Base-by-base conservation (phyloP, 2,113 vertebrate species). In the Dipodomys merriami region DNA sequence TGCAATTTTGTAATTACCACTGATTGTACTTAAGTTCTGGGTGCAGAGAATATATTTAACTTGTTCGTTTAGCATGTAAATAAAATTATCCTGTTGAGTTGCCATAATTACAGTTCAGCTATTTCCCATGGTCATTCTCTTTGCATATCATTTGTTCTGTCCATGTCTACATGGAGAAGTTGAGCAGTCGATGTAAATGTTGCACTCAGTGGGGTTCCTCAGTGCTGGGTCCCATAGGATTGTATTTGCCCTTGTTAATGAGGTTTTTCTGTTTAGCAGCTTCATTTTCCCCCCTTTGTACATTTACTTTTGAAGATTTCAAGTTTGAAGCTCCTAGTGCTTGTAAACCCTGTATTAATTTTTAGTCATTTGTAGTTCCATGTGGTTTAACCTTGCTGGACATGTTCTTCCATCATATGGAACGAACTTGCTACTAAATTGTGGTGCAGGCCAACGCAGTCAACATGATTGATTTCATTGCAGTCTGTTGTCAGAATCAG, bases 31-130 rank as follows among this genome's bases (percentile, higher is more conserved):
- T 95, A 97, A 97, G 94, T 97, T 96, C 85, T 35, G 15, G 96
- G 95, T 96, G 86, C 96, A 71, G 53, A 92, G 60, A 96, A 95
- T 96, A 95, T 93, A 86, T 96, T 97, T 96, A 94, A 78, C 82
- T 94, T 65, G 57, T 95, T 97, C 85, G 68, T 97, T 97, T 85
- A 60, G 93, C 97, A 97, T 98, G 98, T 98, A 98, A 98, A 98
- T 98, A 98, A 97, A 96, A 95, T 83, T 46, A 97, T 92, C 93
- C 96, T 97, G 2, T 83, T 96, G 95, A 92, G 92, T 96, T 97
- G 92, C 39, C 97, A 93, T 95, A 97, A 93, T 91, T 82, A 93
- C 96, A 97, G 95, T 83, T 97, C 97, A 96, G 13, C 97, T 97
- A 65, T 80, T 96, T 97, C 92, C 96, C 96, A 73, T 94, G 96